Evolutionary conservation across 2,888 invertebrate genomes (phyloP), one percentile per base, ranked within the genome.

Genomic region (Diadegma fenestrale): DNA sequence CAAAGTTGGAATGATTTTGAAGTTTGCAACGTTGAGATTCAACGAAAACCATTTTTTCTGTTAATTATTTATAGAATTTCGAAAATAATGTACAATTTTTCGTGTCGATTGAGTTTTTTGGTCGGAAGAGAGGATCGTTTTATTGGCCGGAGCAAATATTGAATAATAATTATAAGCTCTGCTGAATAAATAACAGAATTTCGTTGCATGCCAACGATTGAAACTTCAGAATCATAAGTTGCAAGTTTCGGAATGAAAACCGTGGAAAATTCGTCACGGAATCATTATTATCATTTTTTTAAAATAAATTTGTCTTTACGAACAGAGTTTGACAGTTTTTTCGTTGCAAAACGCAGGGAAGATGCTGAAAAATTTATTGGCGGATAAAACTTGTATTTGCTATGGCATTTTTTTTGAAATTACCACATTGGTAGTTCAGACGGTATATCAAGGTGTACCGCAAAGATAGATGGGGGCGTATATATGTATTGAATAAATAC

Each of bases 401-500:
- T 51, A 58, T 4, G 3, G n/a, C n/a, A 22, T 58, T 26, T 14
- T 26, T 26, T 14, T 26, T 5, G 14, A 14, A 58, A 14, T 26
- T 58, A 26, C 2, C 14, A 26, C 37, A 68, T 45, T 26, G 19
- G 26, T 14, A 22, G 26, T 58, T 71, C 33, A 48, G 45, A n/a
- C 12, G 22, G 5, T n/a, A 10, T 43, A 68, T 37, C 4, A 17
- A 3, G 5, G 43, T n/a, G n/a, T 26, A n/a, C 5, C 48, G 17
- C 45, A 10, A 10, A 54, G 64, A 58, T 69, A 71, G 61, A 33
- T 7, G n/a, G 19, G 17, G 45, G 17, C 7, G 72, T 30, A 61
- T 43, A 51, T 45, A 51, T 22, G n/a, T 22, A 51, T 54, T 41
- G 30, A 61, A 45, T 58, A 58, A 58, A 41, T 68, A 71, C 72